These are phyloP conservation scores for Yponomeuta sedellus DNA, from an alignment of 2,888 invertebrate species.

Conservation along the genomic window DNA sequence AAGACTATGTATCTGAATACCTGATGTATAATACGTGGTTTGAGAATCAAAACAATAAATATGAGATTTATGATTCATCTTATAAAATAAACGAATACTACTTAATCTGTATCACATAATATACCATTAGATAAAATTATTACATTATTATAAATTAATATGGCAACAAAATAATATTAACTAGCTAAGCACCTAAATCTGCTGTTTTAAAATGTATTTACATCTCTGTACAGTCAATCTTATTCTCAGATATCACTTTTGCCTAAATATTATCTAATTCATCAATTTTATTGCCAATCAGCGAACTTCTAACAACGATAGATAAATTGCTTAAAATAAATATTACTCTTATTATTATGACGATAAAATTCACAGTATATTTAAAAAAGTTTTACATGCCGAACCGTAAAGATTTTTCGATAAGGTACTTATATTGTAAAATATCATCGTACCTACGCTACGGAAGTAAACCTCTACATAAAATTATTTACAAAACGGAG, in stretches of 20 bases:
- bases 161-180: constrained; percentile 73
- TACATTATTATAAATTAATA: constrained; percentile 72
- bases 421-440: constrained; percentile 20
- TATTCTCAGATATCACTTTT: constrained; percentile 34
- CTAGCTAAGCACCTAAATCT: constrained; percentile 71
- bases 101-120: constrained; percentile 67
- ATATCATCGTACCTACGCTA: constrained; percentile 33
- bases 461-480: constrained; percentile 30
- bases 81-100: constrained; percentile 34
- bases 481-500: constrained; percentile 65
- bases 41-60: constrained; percentile 17
- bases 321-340: constrained; percentile 25
- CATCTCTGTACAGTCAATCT: constrained; percentile 61
- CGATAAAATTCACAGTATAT: constrained; percentile 39
- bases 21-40: not conserved
- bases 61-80: constrained; percentile 3
- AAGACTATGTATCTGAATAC: not conserved
- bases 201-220: constrained; percentile 65
- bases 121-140: constrained; percentile 59
- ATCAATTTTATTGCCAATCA: constrained; percentile 66
- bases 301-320: constrained; percentile 55
- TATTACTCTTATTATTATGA: constrained; percentile 23
- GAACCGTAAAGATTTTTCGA: constrained; percentile 47
- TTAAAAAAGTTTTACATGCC: constrained; percentile 48
- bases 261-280: constrained; percentile 53